Evolutionary conservation across 2,113 vertebrate genomes (phyloP), one percentile per base, ranked within the genome.

Genomic region (Hippocampus abdominalis): DNA sequence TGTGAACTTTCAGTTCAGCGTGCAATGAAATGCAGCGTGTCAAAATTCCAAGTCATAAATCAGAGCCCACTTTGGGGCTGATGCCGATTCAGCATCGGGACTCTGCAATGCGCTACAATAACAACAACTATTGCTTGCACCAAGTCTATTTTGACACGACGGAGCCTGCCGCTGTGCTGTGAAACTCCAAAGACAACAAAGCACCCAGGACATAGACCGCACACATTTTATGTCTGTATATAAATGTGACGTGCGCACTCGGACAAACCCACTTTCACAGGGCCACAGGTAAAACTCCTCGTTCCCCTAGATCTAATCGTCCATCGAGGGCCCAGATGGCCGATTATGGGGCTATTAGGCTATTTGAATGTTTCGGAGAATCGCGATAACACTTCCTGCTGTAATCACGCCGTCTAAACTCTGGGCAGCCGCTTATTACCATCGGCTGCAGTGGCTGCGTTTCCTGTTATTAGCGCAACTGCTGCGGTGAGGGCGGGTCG

Each of bases 381-480:
- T 48, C 18, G 59, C 23, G 67, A 67, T 80, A 85, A 80, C 74
- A 71, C 71, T 81, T 80, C 79, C 74, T 72, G 74, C 82, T 87
- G 73, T 79, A 81, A 84, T 85, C 86, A 73, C 65, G 36, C 72
- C 64, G 75, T 73, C 77, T 81, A 51, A 66, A 59, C 73, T 81
- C 63, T 63, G 73, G 60, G 73, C 83, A 85, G 76, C 80, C 79
- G 79, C 73, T 81, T 72, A 87, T 91, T 90, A 87, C 78, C 81
- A 85, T 88, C 73, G 78, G 63, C 74, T 76, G 75, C 80, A 79
- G 69, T 46, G 71, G 72, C 74, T 59, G 36, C 27, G 70, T 71
- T 86, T 90, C 87, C 86, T 84, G 87, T 86, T 79, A 89, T 88
- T 86, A 86, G 72, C 15, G 29, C 44, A 78, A 82, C 72, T 74